Percentiles rank a stretch among this genome's conserved stretches.
phyloP scores from a whole-genome alignment of 2,113 vertebrate species.

The Cairina moschata region DNA sequence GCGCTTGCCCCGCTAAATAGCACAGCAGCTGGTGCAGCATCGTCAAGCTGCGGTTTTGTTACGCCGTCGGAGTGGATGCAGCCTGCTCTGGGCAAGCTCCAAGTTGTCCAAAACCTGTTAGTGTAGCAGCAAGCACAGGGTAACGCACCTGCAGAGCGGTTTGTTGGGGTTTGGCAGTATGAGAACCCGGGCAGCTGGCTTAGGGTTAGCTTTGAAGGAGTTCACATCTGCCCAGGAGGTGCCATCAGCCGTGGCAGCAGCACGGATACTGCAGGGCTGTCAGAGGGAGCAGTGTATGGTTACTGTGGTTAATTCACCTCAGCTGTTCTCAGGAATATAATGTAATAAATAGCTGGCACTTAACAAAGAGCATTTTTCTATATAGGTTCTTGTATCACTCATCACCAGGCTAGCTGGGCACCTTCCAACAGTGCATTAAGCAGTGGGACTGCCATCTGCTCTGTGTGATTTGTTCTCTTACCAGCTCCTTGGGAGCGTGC shows the following conservation, averaged over 20 bases:
- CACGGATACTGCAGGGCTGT: not conserved
- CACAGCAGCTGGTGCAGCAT: not conserved
- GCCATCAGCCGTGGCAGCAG: not conserved
- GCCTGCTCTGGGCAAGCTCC: rapidly evolving
- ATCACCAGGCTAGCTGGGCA: not conserved
- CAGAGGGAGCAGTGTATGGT: not conserved
- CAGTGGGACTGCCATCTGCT: conserved; percentile 1
- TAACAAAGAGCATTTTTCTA: not conserved
- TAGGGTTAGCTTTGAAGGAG: not conserved
- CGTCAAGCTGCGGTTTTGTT: not conserved
- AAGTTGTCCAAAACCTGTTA: not conserved
- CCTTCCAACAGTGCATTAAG: not conserved
- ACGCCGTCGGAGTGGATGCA: not conserved
- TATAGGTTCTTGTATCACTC: not conserved
- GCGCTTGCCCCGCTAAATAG: rapidly evolving
- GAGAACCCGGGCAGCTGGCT: not conserved
- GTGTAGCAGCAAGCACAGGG: not conserved
- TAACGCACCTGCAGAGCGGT: not conserved
- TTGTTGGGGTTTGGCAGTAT: not conserved
- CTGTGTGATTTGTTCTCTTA: not conserved
- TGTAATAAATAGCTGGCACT: not conserved
- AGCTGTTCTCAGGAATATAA: not conserved
- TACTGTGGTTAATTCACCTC: not conserved
- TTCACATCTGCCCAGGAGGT: not conserved
- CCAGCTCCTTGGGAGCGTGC: not conserved